Evolutionary conservation across 2,888 invertebrate genomes (phyloP), one percentile per base, ranked within the genome.

Genomic region (Leptopilina syphax): DNA sequence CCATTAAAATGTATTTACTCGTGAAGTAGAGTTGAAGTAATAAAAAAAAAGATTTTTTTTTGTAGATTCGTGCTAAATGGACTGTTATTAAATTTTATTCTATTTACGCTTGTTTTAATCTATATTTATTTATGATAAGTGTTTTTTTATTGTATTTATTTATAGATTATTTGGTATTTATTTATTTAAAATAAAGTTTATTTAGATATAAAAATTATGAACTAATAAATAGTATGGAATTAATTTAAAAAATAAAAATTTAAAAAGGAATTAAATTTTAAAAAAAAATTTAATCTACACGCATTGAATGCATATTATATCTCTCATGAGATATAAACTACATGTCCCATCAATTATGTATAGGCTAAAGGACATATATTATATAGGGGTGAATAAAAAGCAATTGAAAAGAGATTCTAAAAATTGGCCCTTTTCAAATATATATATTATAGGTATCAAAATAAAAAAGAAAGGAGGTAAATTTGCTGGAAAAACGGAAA

Each of bases 291-390:
- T 4, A 34, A 34, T 34, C 4, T 34, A 34, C 34, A 34, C 34
- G 34, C 34, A 7, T 9, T 63, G 24, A 63, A 63, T 18, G 63
- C 18, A 18, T n/a, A n/a, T 63, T 63, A 47, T 47, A 47, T n/a
- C 60, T 63, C 63, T 63, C 18, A 63, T 63, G 63, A 63, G 63
- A 63, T 63, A 63, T 63, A 63, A 63, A 63, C n/a, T 63, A 63
- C 24, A 63, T 63, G 63, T 63, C 63, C 13, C 27, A 70, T 70
- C 50, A 50, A 54, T n/a, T 41, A 41, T 66, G 34, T 66, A 66
- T 66, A 41, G 27, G 47, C 1, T 24, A 13, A 27, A 18, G 50
- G 47, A 50, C 3, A 34, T 70, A 27, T 12, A 44, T 44, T 44
- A 7, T 6, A 44, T 24, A 50, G 50, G 50, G 24, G 50, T 50